Evolutionary conservation across 1,140 invertebrate genomes (phyloP).

Genomic region (Ceratosolen solmsi): DNA sequence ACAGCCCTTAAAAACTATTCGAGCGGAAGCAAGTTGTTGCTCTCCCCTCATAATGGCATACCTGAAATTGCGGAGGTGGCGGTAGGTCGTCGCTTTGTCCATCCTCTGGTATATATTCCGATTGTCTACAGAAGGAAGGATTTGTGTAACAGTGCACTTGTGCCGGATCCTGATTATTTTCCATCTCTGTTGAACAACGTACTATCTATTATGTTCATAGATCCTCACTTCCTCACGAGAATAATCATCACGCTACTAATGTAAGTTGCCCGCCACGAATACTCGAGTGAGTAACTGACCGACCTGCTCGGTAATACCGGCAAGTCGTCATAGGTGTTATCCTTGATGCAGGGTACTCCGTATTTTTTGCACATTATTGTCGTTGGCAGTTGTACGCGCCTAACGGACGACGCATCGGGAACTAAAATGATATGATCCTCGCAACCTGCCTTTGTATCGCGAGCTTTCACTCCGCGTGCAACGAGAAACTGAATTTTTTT

Average conservation of each 20-base stretch:
- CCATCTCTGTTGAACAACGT: slow-evolving; percentile 36
- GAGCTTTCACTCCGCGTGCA: background rate
- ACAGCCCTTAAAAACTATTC: background rate
- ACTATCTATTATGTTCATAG: background rate
- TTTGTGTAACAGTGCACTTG: slow-evolving; percentile 80
- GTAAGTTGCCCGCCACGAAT: slow-evolving; percentile 61
- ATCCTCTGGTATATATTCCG: slow-evolving; percentile 74
- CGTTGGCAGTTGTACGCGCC: background rate
- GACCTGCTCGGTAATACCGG: background rate
- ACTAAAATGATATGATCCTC: background rate
- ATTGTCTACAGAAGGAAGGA: slow-evolving; percentile 84
- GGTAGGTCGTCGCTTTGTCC: slow-evolving; percentile 37
- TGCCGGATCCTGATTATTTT: slow-evolving; percentile 50
- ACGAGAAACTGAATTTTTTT: too few species aligned
- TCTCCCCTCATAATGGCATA: background rate
- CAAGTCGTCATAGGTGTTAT: background rate
- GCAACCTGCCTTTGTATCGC: background rate
- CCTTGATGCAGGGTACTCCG: background rate
- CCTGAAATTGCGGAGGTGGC: slow-evolving; percentile 65
- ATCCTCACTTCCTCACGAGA: slow-evolving; percentile 55
- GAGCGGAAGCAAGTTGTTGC: background rate
- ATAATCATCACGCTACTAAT: slow-evolving; percentile 63
- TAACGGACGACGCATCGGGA: background rate
- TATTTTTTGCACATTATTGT: slow-evolving; percentile 58
- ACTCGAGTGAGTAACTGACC: slow-evolving; percentile 62